Conservation (phyloP, 2,888 invertebrate genomes). For the Matsumyia berberina region DNA sequence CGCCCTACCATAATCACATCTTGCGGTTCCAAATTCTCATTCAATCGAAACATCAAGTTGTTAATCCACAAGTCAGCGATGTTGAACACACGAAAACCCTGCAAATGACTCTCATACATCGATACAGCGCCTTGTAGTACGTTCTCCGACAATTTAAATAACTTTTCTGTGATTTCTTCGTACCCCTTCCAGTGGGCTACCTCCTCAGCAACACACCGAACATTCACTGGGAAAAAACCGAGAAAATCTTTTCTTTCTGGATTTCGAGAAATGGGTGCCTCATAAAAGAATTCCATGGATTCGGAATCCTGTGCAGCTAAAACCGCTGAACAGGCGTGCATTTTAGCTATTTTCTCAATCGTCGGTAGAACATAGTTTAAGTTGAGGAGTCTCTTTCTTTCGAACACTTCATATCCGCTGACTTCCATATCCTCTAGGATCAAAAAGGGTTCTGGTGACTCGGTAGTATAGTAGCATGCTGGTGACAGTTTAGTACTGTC, state of each 20-base stretch:
- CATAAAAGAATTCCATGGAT: constrained; percentile 81
- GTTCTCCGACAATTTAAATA: constrained; percentile 82
- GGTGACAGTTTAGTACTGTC: constrained; percentile 82
- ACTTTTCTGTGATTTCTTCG: constrained; percentile 82
- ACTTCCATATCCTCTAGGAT: constrained; percentile 86
- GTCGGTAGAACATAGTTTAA: constrained; percentile 85
- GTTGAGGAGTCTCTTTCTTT: constrained; percentile 85
- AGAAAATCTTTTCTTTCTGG: constrained; percentile 83
- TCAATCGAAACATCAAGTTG: constrained; percentile 82
- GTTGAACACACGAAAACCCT: constrained; percentile 82
- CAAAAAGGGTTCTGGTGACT: constrained; percentile 82
- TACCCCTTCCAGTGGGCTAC: constrained; percentile 82
- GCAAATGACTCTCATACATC: constrained; percentile 80
- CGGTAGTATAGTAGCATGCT: constrained; percentile 82
- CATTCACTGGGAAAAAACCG: constrained; percentile 82
- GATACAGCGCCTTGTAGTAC: constrained; percentile 81
- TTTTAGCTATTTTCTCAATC: constrained; percentile 85
- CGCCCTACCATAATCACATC: constrained; percentile 81
- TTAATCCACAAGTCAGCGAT: constrained; percentile 83
- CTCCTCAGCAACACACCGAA: constrained; percentile 82
- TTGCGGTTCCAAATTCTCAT: constrained; percentile 81
- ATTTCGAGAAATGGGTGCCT: constrained; percentile 82
- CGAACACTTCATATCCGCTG: constrained; percentile 86
- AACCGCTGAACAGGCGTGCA: constrained; percentile 86
- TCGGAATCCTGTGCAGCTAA: constrained; percentile 80